Percentiles rank a stretch among this genome's conserved stretches.
These are phyloP conservation scores for Argentina silus DNA, from an alignment of 2,797 vertebrate genomes.

Conservation along the genomic window DNA sequence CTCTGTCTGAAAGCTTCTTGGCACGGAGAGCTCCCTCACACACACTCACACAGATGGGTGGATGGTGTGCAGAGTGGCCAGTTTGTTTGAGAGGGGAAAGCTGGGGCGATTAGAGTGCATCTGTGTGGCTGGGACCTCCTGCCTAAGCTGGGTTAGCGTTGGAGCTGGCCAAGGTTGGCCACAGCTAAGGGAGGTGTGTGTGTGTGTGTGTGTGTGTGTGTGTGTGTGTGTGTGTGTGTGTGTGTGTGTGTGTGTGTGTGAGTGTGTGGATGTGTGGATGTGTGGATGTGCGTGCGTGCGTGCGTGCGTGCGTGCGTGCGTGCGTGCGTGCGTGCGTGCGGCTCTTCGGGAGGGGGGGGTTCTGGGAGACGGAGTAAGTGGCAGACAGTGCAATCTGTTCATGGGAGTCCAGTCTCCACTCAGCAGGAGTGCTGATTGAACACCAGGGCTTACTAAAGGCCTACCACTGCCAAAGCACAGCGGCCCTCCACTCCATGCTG, in stretches of 20 bases:
- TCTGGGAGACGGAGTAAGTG: constrained; percentile 69
- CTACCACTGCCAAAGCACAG: constrained; percentile 44
- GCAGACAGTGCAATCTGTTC: constrained; percentile 81
- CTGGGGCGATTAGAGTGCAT: constrained; percentile 72
- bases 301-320: not conserved
- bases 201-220: constrained; percentile 23
- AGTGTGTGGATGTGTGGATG: constrained; percentile 13
- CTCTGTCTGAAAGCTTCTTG: constrained; percentile 50
- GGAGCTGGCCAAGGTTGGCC: constrained; percentile 63
- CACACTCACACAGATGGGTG: constrained; percentile 62
- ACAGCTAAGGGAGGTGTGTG: constrained; percentile 61
- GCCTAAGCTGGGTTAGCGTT: constrained; percentile 63
- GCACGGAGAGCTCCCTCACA: constrained; percentile 42
- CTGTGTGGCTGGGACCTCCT: constrained; percentile 69
- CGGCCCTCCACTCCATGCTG: constrained; percentile 10
- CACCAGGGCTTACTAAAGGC: constrained; percentile 51
- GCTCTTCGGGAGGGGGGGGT: constrained; percentile 34
- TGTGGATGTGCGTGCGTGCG: constrained; percentile 24
- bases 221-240: not conserved
- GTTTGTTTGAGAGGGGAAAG: constrained; percentile 67
- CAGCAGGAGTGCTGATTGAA: constrained; percentile 65
- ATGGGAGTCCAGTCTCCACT: constrained; percentile 62
- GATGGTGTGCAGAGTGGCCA: constrained; percentile 44
- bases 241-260: constrained; percentile 37
- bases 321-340: constrained; percentile 36